Base-by-base conservation (phyloP, 2,888 invertebrate species). In the Luperina nickerlii region DNA sequence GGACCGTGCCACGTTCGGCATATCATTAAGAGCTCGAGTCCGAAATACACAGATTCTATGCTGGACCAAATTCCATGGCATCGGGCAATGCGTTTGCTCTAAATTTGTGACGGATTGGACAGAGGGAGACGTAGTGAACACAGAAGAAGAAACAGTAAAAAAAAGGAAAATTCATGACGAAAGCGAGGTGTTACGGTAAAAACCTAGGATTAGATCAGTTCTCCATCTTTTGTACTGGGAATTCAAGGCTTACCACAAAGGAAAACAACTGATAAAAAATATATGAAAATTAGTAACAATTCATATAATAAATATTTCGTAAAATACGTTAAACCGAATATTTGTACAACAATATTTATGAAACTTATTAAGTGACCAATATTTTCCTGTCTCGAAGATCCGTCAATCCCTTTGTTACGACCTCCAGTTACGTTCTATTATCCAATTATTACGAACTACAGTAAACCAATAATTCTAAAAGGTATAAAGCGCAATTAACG, bases 1-100 rank as follows among this genome's bases (percentile, higher is more conserved):
- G 68, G 84, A 83, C 70, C 84, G 79, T 83, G 83, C 83, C 70
- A 84, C 87, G 87, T 83, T 86, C 65, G 84, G 84, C 67, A 74
- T 87, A 78, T 84, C 84, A 87, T 84, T 84, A 84, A 78, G 72
- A 83, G 60, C 78, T 63, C 18, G 32, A 84, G 63, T 65, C 83
- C 83, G 51, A 72, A 83, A 83, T 65, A 72, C 57, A 78, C 57
- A 67, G 73, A 84, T 74, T 82, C 82, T 82, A 66, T 70, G 82
- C 32, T 38, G 73, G 38, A 83, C 78, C 73, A 78, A 78, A 83
- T 83, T 83, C 78, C 87, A 70, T n/a, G 62, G 32, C 60, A 65
- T 68, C 62, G 65, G 66, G 45, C 11, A 84, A 54, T 60, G 11
- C 32, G 54, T 62, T 85, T 38, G 54, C 32, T 69, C 32, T 48